Percentiles rank a stretch among this genome's conserved stretches.
phyloP scores from a whole-genome alignment of 2,797 vertebrate genomes.

The Harpagifer antarcticus region DNA sequence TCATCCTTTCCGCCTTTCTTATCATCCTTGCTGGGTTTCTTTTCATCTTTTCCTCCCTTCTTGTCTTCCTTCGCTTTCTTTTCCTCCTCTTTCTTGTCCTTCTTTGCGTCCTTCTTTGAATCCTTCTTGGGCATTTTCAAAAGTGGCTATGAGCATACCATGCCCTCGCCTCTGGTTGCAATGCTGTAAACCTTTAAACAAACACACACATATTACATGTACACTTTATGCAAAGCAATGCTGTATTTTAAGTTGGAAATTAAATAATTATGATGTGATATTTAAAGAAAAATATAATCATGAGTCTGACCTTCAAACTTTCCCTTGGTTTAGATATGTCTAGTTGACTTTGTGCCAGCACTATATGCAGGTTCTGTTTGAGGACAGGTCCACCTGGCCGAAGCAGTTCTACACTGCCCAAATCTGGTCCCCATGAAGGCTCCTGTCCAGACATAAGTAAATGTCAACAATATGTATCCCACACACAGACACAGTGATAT shows the following conservation, averaged over 20 bases:
- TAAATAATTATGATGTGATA: neutral
- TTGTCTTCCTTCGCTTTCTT: slow-evolving; percentile 79
- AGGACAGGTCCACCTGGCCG: slow-evolving; percentile 69
- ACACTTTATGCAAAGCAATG: slow-evolving; percentile 1
- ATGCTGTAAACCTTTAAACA: slow-evolving; percentile 60
- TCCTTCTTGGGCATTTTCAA: slow-evolving; percentile 85
- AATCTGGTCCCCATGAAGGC: slow-evolving; percentile 76
- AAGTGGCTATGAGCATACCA: slow-evolving; percentile 78
- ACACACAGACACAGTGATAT: neutral
- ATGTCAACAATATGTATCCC: neutral
- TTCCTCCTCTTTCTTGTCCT: slow-evolving; percentile 78
- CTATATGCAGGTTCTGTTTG: slow-evolving; percentile 49
- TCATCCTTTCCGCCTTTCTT: slow-evolving; percentile 80
- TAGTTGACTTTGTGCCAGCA: slow-evolving; percentile 39
- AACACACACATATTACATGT: slow-evolving; percentile 37
- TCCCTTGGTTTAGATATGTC: slow-evolving; percentile 57
- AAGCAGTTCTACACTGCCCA: slow-evolving; percentile 53
- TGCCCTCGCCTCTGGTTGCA: slow-evolving; percentile 51
- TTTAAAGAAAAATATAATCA: slow-evolving; percentile 24
- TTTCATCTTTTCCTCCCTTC: slow-evolving; percentile 76
- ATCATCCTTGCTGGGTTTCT: slow-evolving; percentile 73
- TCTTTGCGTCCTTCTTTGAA: slow-evolving; percentile 80
- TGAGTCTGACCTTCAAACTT: slow-evolving; percentile 65
- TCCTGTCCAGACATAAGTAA: slow-evolving; percentile 50
- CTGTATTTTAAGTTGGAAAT: slow-evolving; percentile 2